Evolutionary conservation across 2,113 vertebrate genomes (phyloP).

Genomic region (Scophthalmus maximus): DNA sequence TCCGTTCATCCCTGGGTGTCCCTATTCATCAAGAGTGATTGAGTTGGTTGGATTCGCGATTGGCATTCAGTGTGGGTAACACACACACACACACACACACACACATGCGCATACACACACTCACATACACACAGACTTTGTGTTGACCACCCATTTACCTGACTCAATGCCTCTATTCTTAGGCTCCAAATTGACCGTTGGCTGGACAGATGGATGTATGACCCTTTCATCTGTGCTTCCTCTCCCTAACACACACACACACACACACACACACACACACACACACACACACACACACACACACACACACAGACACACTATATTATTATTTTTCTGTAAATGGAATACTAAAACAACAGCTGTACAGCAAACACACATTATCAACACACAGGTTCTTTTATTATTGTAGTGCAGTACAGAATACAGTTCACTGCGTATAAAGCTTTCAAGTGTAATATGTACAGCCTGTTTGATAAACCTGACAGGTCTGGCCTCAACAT

Average conservation of each 20-base stretch:
- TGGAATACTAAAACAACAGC: too few species aligned
- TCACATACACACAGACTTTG: conserved; percentile 47
- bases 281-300: conserved; percentile 28
- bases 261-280: conserved; percentile 5
- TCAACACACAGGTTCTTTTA: background rate
- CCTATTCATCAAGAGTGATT: conserved; percentile 75
- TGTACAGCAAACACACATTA: background rate
- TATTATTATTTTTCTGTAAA: background rate
- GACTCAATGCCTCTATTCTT: conserved; percentile 79
- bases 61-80: conserved; percentile 60
- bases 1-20: conserved; percentile 61
- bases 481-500: conserved; percentile 39
- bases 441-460: conserved; percentile 17
- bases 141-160: conserved; percentile 73
- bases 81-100: conserved; percentile 18
- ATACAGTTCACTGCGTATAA: too few species aligned
- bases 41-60: conserved; percentile 64
- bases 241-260: conserved; percentile 11
- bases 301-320: conserved; percentile 6
- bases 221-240: conserved; percentile 40
- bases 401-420: too few species aligned
- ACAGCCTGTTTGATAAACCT: conserved; percentile 29
- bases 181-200: conserved; percentile 74
- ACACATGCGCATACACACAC: conserved; percentile 20
- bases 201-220: conserved; percentile 72